Conservation (phyloP, 2,797 vertebrate species). For the Hippopotamyrus pictus region DNA sequence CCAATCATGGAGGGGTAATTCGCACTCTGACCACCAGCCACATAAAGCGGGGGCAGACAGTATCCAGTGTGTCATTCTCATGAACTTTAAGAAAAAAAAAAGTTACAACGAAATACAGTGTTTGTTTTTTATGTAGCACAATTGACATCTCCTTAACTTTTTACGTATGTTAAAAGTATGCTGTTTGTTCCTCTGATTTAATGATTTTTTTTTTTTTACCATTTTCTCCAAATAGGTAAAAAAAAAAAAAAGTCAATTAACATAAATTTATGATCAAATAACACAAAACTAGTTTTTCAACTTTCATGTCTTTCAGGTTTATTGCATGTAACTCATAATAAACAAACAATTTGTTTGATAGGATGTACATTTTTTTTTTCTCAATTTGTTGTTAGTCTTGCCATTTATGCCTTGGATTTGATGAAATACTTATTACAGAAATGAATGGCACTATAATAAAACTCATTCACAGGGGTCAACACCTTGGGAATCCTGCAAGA, state of each 20-base stretch:
- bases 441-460: not conserved
- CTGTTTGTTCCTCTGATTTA: not conserved
- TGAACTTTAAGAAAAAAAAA: not conserved
- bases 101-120: not conserved
- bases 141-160: not conserved
- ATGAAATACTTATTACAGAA: not conserved
- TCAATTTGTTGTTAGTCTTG: not conserved
- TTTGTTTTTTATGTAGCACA: not conserved
- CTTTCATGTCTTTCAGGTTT: not conserved
- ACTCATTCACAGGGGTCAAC: not conserved
- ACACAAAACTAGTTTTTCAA: not conserved
- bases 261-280: not conserved
- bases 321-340: not conserved
- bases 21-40: not conserved
- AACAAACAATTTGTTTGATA: not conserved
- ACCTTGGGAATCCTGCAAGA: not conserved
- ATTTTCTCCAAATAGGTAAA: not conserved
- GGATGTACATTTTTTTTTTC: not conserved
- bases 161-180: not conserved
- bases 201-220: not conserved
- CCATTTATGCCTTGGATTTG: not conserved
- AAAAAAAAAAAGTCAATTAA: not conserved
- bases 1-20: too few relatives aligned
- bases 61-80: not conserved
- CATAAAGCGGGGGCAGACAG: not conserved